phyloP scores from a whole-genome alignment of 2,113 vertebrate species.

The Riparia riparia region DNA sequence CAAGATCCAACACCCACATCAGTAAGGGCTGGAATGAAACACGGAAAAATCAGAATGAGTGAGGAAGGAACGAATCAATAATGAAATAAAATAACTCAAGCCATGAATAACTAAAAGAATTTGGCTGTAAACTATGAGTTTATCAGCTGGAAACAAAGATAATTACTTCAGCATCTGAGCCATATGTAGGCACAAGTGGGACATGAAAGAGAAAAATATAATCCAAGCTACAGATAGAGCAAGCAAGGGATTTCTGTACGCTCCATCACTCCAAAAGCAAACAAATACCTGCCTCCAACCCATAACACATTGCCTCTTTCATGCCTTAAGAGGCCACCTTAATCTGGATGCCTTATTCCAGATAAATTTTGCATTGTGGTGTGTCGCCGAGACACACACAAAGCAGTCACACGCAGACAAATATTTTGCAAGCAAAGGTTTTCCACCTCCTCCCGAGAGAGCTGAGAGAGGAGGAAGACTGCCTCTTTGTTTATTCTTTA shows the following conservation, averaged over 20 bases:
- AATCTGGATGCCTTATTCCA: neutral
- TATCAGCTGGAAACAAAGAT: neutral
- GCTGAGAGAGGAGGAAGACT: too few species aligned
- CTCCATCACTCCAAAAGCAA: neutral
- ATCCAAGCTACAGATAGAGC: neutral
- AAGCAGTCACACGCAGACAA: too few species aligned
- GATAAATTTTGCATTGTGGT: neutral
- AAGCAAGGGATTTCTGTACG: neutral
- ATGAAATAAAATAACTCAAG: neutral
- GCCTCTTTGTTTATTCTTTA: too few species aligned
- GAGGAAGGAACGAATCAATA: neutral
- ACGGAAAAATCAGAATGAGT: neutral
- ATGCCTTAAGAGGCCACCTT: neutral
- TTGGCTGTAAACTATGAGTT: neutral
- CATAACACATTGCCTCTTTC: neutral
- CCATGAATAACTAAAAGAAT: neutral
- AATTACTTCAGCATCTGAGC: neutral
- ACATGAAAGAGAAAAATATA: neutral
- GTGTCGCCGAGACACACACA: too few species aligned
- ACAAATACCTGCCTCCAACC: neutral
- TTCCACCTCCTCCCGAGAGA: too few species aligned
- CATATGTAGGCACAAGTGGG: neutral
- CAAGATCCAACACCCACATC: neutral
- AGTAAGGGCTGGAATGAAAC: neutral
- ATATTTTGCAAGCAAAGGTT: too few species aligned